Percentiles rank a stretch among this genome's conserved stretches.
Conservation (phyloP, 2,888 invertebrate genomes). For the Fabriciana adippe region DNA sequence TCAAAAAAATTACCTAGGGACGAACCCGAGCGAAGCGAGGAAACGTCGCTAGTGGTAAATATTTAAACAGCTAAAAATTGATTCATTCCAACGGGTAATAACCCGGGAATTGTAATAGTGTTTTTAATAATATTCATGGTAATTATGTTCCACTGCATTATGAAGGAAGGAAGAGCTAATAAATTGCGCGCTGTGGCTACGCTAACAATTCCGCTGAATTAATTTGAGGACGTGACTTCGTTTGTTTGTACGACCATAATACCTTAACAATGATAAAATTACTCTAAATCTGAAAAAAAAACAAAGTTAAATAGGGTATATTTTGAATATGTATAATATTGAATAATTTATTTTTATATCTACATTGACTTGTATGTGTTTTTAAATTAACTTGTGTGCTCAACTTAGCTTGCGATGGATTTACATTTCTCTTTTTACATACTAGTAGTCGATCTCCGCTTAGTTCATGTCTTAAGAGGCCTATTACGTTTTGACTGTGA, state of each 20-base stretch:
- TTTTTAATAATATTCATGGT: conserved; percentile 16
- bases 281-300: neutral
- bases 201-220: conserved; percentile 41
- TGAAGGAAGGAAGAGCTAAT: conserved; percentile 42
- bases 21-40: no score
- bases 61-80: no score
- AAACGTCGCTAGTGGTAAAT: no score
- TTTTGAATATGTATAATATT: neutral
- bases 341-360: no score
- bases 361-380: no score
- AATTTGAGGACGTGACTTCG: conserved; percentile 44
- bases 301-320: neutral
- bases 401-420: no score
- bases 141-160: conserved; percentile 28
- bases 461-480: no score
- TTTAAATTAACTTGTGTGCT: no score
- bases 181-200: conserved; percentile 42
- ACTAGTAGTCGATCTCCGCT: no score
- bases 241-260: conserved; percentile 37
- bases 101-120: neutral
- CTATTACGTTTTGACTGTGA: no score
- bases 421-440: no score
- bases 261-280: conserved; percentile 26
- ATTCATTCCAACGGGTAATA: neutral
- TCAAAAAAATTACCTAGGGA: no score